Percentiles rank a stretch among this genome's conserved stretches.
Conservation (phyloP, 30 jellyfish, hydroid and myxozoan species). For the Pelagia noctiluca region DNA sequence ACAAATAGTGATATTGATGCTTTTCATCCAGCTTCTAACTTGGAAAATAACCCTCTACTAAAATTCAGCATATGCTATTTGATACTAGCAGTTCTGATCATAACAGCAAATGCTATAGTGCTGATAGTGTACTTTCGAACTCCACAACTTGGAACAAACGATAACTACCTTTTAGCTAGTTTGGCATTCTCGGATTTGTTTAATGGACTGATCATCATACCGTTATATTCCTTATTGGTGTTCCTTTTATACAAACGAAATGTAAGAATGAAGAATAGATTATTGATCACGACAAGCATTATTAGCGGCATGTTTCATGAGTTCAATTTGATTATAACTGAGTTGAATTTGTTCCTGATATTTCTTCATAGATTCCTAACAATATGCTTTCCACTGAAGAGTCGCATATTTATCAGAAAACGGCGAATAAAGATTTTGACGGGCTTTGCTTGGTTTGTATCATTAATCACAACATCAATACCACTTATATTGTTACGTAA, state of each 20-base stretch:
- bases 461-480: constrained; percentile 40
- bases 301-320: constrained; percentile 52
- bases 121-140: constrained; percentile 55
- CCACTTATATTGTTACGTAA: constrained; percentile 71
- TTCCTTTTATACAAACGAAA: constrained; percentile 39
- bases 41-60: no score
- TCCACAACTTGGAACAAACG: constrained; percentile 48
- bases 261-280: constrained; percentile 56
- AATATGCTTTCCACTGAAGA: constrained; percentile 64
- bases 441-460: constrained; percentile 26
- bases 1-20: no score
- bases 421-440: constrained; percentile 10
- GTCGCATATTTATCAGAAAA: constrained; percentile 58
- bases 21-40: no score
- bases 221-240: constrained; percentile 43
- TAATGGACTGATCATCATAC: constrained; percentile 60
- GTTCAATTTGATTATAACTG: no score
- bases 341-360: constrained; percentile 55
- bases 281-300: no score
- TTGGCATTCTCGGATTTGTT: constrained; percentile 64
- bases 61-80: constrained; percentile 38
- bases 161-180: constrained; percentile 52
- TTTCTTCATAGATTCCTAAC: constrained; percentile 59
- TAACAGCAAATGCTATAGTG: constrained; percentile 37
- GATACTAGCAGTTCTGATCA: constrained; percentile 39